phyloP scores from a whole-genome alignment of 2,113 vertebrate genomes.

The Stercorarius parasiticus region DNA sequence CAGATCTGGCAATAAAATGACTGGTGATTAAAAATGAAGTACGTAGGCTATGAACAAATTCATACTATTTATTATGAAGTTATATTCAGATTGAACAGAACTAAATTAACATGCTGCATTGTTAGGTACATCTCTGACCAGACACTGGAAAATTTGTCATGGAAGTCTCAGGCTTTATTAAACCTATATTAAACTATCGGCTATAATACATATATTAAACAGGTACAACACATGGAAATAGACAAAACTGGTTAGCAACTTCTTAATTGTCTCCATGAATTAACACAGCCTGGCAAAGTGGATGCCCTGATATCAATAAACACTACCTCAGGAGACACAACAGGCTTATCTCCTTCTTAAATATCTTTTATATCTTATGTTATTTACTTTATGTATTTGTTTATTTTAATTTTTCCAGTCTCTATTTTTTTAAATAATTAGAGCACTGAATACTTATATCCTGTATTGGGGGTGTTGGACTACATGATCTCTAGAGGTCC shows the following conservation, averaged over 20 bases:
- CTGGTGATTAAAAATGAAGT: neutral
- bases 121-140: neutral
- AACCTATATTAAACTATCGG: neutral
- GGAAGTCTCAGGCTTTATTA: neutral
- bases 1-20: neutral
- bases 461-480: neutral
- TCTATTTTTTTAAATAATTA: neutral
- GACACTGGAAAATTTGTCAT: neutral
- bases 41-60: neutral
- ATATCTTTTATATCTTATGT: neutral
- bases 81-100: neutral
- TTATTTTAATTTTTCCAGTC: neutral
- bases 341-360: neutral
- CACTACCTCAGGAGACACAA: neutral
- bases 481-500: neutral
- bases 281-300: neutral
- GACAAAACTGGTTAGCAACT: neutral
- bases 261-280: neutral
- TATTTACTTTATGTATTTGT: neutral
- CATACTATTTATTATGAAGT: neutral
- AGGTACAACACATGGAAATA: neutral
- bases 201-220: neutral
- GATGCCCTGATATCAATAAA: neutral
- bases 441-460: neutral
- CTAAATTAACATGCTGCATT: neutral